These are phyloP conservation scores for Clarias gariepinus DNA, from an alignment of 2,113 vertebrate genomes.

Conservation along the genomic window DNA sequence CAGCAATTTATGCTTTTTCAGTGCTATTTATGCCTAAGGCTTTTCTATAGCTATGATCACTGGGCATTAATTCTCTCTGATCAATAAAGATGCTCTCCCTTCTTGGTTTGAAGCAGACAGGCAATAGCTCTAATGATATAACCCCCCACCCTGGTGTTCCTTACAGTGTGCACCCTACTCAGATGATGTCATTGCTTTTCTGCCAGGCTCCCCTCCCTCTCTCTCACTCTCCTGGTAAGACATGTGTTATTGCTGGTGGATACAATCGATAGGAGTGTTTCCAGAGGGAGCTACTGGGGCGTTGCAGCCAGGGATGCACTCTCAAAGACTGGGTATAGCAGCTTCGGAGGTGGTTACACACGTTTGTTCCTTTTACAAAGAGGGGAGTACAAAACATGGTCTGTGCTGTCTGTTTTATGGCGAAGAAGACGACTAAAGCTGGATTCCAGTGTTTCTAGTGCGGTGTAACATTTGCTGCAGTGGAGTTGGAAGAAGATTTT, in stretches of 20 bases:
- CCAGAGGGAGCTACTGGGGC: conserved; percentile 74
- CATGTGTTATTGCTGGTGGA: conserved; percentile 69
- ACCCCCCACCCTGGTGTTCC: conserved; percentile 66
- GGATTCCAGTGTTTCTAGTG: not conserved
- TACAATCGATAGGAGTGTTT: conserved; percentile 85
- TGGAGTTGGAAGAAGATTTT: not conserved
- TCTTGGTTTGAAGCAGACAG: conserved; percentile 69
- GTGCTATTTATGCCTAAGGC: not conserved
- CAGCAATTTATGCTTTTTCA: not conserved
- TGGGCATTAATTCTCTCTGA: conserved; percentile 68
- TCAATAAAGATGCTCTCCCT: conserved; percentile 80
- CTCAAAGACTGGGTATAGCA: conserved; percentile 50
- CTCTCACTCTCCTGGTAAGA: conserved; percentile 54
- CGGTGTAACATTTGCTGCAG: not conserved
- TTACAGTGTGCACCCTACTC: conserved; percentile 55
- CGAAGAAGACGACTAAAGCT: not conserved
- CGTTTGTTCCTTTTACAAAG: not conserved
- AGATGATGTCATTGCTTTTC: conserved; percentile 80
- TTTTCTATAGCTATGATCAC: not conserved
- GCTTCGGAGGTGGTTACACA: not conserved
- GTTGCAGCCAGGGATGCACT: conserved; percentile 62
- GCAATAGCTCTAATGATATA: conserved; percentile 96
- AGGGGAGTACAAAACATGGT: conserved; percentile 25
- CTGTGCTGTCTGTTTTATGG: not conserved
- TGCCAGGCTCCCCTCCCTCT: conserved; percentile 18